Conservation (phyloP, 2,797 vertebrate genomes). For the Hybognathus amarus region DNA sequence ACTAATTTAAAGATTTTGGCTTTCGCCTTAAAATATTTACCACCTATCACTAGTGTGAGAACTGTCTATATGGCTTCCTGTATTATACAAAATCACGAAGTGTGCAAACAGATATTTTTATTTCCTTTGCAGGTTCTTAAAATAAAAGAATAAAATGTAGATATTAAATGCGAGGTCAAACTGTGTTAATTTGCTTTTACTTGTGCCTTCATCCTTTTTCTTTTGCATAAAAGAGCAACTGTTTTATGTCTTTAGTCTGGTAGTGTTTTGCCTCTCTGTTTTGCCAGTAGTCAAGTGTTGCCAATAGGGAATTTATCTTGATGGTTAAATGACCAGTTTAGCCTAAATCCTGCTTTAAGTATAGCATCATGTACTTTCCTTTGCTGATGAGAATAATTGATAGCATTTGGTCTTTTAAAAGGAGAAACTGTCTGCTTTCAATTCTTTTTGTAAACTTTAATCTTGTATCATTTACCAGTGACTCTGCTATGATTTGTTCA, state of each 20-base stretch:
- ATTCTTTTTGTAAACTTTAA: constrained; percentile 31
- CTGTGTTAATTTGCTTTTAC: background rate
- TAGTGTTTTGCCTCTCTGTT: constrained; percentile 18
- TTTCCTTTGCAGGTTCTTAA: background rate
- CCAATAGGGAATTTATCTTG: constrained; percentile 19
- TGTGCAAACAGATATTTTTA: background rate
- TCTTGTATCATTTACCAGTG: constrained; percentile 27
- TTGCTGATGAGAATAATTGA: constrained; percentile 23
- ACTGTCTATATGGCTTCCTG: background rate
- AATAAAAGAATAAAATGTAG: background rate
- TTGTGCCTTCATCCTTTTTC: background rate
- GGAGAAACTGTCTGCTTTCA: constrained; percentile 35
- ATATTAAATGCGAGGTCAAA: background rate
- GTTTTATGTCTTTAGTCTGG: constrained; percentile 15
- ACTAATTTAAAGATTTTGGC: background rate
- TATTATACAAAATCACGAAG: background rate
- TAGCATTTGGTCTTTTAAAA: constrained; percentile 41
- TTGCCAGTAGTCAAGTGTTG: constrained; percentile 28
- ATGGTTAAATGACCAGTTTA: constrained; percentile 37
- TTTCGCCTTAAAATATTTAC: constrained; percentile 2
- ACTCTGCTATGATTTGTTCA: background rate
- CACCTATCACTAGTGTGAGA: background rate
- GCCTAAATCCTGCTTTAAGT: constrained; percentile 18
- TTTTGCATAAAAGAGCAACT: constrained; percentile 13
- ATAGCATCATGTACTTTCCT: constrained; percentile 23